Evolutionary conservation across 1,140 invertebrate genomes (phyloP).

Genomic region (Sitobion miscanthi): DNA sequence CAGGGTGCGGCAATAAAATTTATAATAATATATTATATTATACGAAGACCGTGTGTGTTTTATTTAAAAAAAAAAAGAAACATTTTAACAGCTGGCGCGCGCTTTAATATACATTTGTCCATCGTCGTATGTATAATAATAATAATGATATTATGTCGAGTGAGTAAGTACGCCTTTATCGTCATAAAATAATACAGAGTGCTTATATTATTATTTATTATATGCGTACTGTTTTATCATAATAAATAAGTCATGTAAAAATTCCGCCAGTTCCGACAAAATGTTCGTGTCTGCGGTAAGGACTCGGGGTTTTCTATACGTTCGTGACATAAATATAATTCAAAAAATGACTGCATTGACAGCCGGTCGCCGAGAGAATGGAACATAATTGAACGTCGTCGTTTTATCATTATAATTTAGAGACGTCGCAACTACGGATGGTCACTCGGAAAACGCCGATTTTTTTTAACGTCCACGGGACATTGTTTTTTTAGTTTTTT

Average conservation of each 20-base stretch:
- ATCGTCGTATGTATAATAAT: background rate
- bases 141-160: background rate
- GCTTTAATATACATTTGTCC: background rate
- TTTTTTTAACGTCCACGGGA: background rate
- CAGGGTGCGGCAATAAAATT: background rate
- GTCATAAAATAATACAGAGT: background rate
- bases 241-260: background rate
- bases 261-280: background rate
- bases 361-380: background rate
- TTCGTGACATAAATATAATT: background rate
- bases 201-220: background rate
- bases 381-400: background rate
- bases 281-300: background rate
- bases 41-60: background rate
- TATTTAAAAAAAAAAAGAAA: slow-evolving; percentile 7
- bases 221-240: background rate
- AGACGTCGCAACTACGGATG: background rate
- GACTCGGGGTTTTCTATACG: background rate
- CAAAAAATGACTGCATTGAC: background rate
- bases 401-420: too few relatives aligned
- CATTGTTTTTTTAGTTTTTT: background rate
- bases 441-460: background rate
- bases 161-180: background rate
- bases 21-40: background rate
- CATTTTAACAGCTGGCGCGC: background rate